Conservation (phyloP, 1,140 invertebrate genomes). For the Plectrocnemia conspersa region DNA sequence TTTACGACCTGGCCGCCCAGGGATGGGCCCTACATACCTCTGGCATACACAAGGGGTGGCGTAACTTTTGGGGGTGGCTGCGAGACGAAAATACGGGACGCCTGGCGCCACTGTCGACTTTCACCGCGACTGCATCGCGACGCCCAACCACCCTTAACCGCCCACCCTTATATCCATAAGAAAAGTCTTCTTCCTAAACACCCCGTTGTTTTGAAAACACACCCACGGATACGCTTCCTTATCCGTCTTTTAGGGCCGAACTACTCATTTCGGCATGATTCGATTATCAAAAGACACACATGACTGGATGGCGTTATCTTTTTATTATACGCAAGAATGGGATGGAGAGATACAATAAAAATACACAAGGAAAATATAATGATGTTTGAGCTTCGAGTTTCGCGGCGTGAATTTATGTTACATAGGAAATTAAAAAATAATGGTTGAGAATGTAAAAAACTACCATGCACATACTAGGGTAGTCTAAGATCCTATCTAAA, state of each 20-base stretch:
- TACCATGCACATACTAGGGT: no score
- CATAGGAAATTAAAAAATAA: no score
- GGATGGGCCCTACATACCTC: neutral
- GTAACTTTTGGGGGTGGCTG: neutral
- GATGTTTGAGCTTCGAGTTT: neutral
- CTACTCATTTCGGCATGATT: conserved; percentile 20
- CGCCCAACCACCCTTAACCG: neutral
- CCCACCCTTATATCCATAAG: neutral
- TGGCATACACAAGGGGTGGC: neutral
- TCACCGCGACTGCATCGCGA: conserved; percentile 13
- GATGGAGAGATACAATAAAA: no score
- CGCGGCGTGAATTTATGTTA: no score
- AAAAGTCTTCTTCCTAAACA: neutral
- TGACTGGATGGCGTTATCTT: conserved; percentile 21
- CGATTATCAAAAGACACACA: conserved; percentile 24
- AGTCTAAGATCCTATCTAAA: no score
- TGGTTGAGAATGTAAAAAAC: no score
- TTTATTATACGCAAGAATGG: conserved; percentile 4
- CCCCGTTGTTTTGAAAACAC: conserved; percentile 34
- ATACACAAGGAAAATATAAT: neutral
- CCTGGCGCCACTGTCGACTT: conserved; percentile 18
- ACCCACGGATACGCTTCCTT: conserved; percentile 7
- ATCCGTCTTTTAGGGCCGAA: no score
- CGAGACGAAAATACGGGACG: conserved; percentile 9
- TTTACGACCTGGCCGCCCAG: conserved; percentile 25